phyloP scores from a whole-genome alignment of 2,888 invertebrate genomes.

The Monoplex corrugatus region DNA sequence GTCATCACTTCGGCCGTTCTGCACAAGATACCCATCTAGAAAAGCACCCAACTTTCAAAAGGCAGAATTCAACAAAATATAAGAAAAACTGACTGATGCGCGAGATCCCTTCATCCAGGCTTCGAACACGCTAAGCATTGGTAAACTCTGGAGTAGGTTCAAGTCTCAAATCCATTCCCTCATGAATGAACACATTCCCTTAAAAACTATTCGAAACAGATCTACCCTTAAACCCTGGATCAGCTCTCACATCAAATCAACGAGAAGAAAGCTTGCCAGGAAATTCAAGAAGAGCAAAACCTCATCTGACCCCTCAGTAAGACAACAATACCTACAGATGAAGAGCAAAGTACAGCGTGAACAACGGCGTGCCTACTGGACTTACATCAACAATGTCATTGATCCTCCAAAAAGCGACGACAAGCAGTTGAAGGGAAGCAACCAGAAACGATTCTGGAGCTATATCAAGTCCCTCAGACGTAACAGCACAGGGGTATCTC shows the following conservation, averaged over 20 bases:
- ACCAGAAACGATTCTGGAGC: neutral
- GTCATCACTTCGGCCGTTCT: neutral
- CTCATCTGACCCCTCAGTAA: neutral
- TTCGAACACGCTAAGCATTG: neutral
- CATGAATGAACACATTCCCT: neutral
- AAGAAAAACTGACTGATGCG: neutral
- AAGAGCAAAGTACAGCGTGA: slow-evolving; percentile 11
- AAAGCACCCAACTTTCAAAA: neutral
- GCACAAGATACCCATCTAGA: neutral
- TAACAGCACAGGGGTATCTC: neutral
- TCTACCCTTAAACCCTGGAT: neutral
- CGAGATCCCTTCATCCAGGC: neutral
- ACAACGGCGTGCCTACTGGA: neutral
- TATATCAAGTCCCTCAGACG: neutral
- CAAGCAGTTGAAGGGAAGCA: neutral
- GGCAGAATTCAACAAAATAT: neutral
- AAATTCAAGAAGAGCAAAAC: neutral
- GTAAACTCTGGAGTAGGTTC: neutral
- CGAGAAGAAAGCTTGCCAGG: neutral
- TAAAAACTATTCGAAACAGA: neutral
- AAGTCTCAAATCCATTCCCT: slow-evolving; percentile 2
- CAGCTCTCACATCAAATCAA: neutral
- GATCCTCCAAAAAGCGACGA: neutral
- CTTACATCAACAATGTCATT: neutral
- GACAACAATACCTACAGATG: slow-evolving; percentile 18